Percentiles rank a stretch among this genome's conserved stretches.
Evolutionary conservation across 2,888 invertebrate species (phyloP).

Genomic region (Drosophila recens): DNA sequence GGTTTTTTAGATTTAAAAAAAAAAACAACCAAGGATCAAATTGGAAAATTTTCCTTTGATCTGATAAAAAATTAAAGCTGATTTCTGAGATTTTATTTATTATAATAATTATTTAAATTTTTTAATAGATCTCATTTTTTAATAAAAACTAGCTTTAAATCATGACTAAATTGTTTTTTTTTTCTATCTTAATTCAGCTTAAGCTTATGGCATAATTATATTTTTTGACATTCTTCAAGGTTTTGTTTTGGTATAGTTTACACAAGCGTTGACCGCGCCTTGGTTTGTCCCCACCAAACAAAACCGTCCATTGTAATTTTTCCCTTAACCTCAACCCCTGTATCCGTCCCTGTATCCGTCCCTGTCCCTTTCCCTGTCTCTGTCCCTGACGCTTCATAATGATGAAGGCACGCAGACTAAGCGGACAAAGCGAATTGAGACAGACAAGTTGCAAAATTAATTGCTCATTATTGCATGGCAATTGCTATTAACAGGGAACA

Average conservation of each 20-base stretch:
- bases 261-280: constrained; percentile 22
- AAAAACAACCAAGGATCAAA: neutral
- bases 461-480: constrained; percentile 48
- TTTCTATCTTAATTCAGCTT: constrained; percentile 1
- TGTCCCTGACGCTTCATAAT: constrained; percentile 20
- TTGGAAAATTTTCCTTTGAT: too few relatives aligned
- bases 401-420: constrained; percentile 37
- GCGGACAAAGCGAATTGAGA: constrained; percentile 11
- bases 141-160: neutral
- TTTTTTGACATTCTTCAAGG: constrained; percentile 22
- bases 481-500: constrained; percentile 27
- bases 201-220: constrained; percentile 17
- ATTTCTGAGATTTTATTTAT: neutral
- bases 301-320: constrained; percentile 18
- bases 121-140: neutral
- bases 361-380: too few relatives aligned
- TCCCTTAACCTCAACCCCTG: constrained; percentile 6
- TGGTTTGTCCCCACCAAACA: constrained; percentile 8
- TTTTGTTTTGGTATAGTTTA: constrained; percentile 4
- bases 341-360: neutral
- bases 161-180: neutral
- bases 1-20: neutral
- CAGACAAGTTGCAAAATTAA: constrained; percentile 48
- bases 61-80: neutral
- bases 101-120: neutral